phyloP scores from a whole-genome alignment of 2,888 invertebrate species.

The Tiphia femorata region DNA sequence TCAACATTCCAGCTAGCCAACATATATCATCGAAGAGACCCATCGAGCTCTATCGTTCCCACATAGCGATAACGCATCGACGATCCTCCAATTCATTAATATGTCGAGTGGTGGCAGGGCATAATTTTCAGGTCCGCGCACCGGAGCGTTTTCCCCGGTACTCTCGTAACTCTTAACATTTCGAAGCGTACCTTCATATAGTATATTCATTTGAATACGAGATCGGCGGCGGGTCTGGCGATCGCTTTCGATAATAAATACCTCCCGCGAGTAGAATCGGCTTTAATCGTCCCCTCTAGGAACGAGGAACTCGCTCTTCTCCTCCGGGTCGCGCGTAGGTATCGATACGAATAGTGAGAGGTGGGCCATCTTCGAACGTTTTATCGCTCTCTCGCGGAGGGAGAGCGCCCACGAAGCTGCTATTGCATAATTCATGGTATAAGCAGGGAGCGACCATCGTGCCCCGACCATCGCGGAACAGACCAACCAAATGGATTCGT shows the following conservation, averaged over 20 bases:
- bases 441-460: conserved; percentile 32
- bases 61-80: no score
- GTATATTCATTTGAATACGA: no score
- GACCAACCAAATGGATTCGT: conserved; percentile 26
- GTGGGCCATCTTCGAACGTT: conserved; percentile 23
- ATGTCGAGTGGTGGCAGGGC: no score
- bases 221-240: no score
- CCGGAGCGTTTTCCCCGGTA: no score
- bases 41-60: no score
- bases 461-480: conserved; percentile 19
- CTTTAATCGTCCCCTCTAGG: conserved; percentile 27
- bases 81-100: no score
- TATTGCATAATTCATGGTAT: conserved; percentile 44
- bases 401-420: conserved; percentile 17
- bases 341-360: conserved; percentile 24
- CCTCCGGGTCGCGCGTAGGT: conserved; percentile 22
- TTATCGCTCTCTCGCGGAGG: conserved; percentile 28
- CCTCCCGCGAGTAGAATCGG: conserved; percentile 8
- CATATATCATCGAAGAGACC: no score
- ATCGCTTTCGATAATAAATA: conserved; percentile 12
- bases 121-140: no score
- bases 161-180: no score
- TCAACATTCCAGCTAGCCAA: no score
- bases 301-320: conserved; percentile 7
- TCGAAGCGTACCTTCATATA: no score